phyloP scores from a whole-genome alignment of 2,797 vertebrate genomes.

The Micropoecilia bifurca region DNA sequence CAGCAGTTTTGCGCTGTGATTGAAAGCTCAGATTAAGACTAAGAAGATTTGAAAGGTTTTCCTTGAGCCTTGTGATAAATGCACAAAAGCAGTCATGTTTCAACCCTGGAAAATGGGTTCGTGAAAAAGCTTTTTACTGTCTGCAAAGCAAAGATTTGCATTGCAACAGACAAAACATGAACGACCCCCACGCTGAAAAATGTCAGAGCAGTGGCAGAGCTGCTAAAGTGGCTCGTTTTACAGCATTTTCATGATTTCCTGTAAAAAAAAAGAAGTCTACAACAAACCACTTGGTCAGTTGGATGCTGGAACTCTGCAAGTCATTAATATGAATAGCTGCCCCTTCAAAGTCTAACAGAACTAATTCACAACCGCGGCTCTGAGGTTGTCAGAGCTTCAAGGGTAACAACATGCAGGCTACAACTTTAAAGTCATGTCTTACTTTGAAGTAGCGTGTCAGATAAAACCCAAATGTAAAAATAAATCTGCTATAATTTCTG shows the following conservation, averaged over 20 bases:
- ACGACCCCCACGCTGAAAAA: not conserved
- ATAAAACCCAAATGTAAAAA: constrained; percentile 34
- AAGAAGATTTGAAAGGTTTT: not conserved
- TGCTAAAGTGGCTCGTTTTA: not conserved
- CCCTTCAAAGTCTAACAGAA: not conserved
- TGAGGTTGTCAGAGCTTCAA: constrained; percentile 9
- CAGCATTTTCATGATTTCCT: not conserved
- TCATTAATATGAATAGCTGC: constrained; percentile 20
- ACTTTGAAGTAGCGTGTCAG: constrained; percentile 19
- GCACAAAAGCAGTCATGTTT: not conserved
- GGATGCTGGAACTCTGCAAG: not conserved
- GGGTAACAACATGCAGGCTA: constrained; percentile 14
- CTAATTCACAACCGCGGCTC: constrained; percentile 4
- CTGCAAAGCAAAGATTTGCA: not conserved
- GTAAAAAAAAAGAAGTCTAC: not conserved
- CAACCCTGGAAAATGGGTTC: not conserved
- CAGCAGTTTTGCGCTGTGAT: not conserved
- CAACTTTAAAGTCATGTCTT: constrained; percentile 28
- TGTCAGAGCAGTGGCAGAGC: not conserved
- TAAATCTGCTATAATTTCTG: constrained; percentile 26
- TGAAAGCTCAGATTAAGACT: not conserved
- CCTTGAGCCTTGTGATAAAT: not conserved
- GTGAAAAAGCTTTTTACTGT: not conserved
- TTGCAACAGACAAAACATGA: not conserved
- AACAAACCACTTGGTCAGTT: not conserved